These are phyloP conservation scores for Barbus barbus DNA, from an alignment of 2,113 vertebrate genomes.

Conservation along the genomic window DNA sequence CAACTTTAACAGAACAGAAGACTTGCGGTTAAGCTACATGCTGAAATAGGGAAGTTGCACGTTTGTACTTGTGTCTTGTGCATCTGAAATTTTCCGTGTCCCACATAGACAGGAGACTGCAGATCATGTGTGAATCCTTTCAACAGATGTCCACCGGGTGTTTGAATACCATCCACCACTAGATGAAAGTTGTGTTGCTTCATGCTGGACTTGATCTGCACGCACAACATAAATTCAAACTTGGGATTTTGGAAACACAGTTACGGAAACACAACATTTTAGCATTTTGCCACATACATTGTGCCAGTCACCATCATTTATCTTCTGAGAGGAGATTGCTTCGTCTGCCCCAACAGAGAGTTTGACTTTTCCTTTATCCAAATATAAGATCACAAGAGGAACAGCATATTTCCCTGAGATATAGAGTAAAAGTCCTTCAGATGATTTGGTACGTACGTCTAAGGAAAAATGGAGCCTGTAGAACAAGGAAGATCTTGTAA, in stretches of 20 bases:
- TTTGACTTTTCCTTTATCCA: constrained; percentile 79
- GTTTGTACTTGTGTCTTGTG: constrained; percentile 50
- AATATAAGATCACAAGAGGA: constrained; percentile 75
- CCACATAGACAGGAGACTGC: constrained; percentile 73
- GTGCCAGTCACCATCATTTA: constrained; percentile 84
- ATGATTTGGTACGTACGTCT: constrained; percentile 75
- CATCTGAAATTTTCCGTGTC: constrained; percentile 62
- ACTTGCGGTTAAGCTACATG: neutral
- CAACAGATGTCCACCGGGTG: constrained; percentile 68
- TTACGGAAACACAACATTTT: neutral
- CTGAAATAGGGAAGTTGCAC: neutral
- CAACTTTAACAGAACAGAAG: neutral
- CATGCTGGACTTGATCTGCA: constrained; percentile 79
- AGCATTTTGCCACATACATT: constrained; percentile 68
- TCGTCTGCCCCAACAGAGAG: constrained; percentile 72
- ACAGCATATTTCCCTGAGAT: constrained; percentile 58
- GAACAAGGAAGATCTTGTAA: constrained; percentile 25
- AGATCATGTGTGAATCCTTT: constrained; percentile 64
- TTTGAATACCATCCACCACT: constrained; percentile 80
- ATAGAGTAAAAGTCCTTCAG: constrained; percentile 80
- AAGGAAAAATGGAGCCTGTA: constrained; percentile 83
- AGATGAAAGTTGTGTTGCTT: constrained; percentile 69
- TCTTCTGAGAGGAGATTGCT: constrained; percentile 76
- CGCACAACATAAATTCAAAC: neutral
- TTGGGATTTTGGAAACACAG: neutral